phyloP scores from a whole-genome alignment of 2,888 invertebrate genomes.

The Argynnis bischoffii region DNA sequence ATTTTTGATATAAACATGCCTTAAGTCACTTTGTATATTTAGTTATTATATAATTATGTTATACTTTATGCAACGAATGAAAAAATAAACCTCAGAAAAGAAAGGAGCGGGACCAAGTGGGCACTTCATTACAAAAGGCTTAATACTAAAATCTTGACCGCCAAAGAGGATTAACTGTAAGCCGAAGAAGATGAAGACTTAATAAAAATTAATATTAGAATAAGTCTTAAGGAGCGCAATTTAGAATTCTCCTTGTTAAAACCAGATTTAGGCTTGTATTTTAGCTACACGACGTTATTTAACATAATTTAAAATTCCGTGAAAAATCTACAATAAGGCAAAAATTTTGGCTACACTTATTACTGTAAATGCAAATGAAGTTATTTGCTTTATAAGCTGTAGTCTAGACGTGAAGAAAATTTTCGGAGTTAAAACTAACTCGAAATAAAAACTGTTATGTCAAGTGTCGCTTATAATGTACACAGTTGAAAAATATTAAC shows the following conservation, averaged over 20 bases:
- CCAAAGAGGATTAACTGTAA: slow-evolving; percentile 56
- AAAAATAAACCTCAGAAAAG: slow-evolving; percentile 29
- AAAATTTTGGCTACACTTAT: slow-evolving; percentile 43
- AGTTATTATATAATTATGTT: slow-evolving; percentile 3
- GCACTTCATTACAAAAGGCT: slow-evolving; percentile 74
- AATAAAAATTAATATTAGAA: slow-evolving; percentile 24
- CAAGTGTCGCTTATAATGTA: neutral
- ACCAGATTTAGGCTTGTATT: slow-evolving; percentile 7
- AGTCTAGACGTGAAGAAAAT: slow-evolving; percentile 36
- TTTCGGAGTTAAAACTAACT: slow-evolving; percentile 30
- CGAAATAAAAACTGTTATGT: slow-evolving; percentile 4
- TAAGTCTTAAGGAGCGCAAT: slow-evolving; percentile 4
- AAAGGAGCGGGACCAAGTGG: slow-evolving; percentile 59
- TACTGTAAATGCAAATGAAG: slow-evolving; percentile 40
- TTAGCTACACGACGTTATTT: slow-evolving; percentile 12
- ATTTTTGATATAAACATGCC: too few species aligned
- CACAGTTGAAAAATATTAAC: neutral
- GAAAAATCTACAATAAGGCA: slow-evolving; percentile 25
- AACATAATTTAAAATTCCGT: slow-evolving; percentile 33
- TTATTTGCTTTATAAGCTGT: slow-evolving; percentile 36
- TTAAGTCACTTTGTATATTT: neutral
- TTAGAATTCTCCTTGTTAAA: slow-evolving; percentile 13
- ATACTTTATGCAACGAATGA: slow-evolving; percentile 3
- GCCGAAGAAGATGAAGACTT: slow-evolving; percentile 24
- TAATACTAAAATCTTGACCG: slow-evolving; percentile 63